Percentiles rank a stretch among this genome's conserved stretches.
These are phyloP conservation scores for Hofmannophila pseudospretella DNA, from an alignment of 2,888 invertebrate genomes.

Conservation along the genomic window DNA sequence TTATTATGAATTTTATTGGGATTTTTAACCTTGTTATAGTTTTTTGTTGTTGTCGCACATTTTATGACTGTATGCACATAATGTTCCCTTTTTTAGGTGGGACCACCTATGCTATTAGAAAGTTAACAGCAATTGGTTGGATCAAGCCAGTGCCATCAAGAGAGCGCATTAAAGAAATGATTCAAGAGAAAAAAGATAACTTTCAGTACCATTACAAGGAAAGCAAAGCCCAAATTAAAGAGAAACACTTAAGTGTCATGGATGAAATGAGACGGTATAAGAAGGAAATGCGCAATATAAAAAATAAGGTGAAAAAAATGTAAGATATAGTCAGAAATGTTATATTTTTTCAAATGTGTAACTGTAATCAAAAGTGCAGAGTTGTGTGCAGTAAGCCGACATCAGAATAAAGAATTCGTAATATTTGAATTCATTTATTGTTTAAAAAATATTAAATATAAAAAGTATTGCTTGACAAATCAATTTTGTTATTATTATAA, in stretches of 20 bases:
- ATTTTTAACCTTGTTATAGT: too few relatives aligned
- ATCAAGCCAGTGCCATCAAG: conserved; percentile 88
- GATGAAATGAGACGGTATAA: conserved; percentile 72
- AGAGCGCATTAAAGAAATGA: conserved; percentile 80
- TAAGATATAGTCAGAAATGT: conserved; percentile 19
- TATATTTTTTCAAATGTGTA: background rate
- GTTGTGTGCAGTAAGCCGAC: background rate
- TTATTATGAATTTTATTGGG: too few relatives aligned
- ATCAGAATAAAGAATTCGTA: conserved; percentile 16
- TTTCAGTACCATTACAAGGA: conserved; percentile 80
- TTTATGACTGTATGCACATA: too few relatives aligned
- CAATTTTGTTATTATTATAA: conserved; percentile 38
- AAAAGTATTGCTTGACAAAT: conserved; percentile 46
- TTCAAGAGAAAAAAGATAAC: conserved; percentile 79
- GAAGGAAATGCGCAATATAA: conserved; percentile 65
- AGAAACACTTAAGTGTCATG: conserved; percentile 64
- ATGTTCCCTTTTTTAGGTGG: conserved; percentile 83
- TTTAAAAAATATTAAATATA: conserved; percentile 51
- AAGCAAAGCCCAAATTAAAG: conserved; percentile 65
- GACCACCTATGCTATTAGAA: conserved; percentile 90
- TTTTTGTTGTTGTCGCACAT: too few relatives aligned
- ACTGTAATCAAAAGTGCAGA: background rate
- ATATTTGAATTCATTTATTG: conserved; percentile 58
- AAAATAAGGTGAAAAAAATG: conserved; percentile 66
- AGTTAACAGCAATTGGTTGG: conserved; percentile 87